These are phyloP conservation scores for Glomeris maerens DNA, from an alignment of 1,140 invertebrate genomes.

Conservation along the genomic window DNA sequence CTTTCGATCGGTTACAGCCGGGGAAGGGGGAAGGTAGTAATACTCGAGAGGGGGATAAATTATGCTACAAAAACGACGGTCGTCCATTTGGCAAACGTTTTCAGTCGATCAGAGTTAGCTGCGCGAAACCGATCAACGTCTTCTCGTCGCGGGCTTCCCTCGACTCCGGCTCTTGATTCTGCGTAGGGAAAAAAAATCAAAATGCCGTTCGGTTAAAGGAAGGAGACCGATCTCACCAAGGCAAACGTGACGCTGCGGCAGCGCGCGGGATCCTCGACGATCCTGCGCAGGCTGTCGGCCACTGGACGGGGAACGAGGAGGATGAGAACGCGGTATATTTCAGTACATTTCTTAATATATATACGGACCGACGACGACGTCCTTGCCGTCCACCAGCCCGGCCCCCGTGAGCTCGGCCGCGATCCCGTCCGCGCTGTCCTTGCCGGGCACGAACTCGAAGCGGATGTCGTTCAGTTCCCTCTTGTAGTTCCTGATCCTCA, in stretches of 20 bases:
- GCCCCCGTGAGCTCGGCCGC: constrained; percentile 86
- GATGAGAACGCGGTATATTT: neutral
- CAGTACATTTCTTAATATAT: constrained; percentile 8
- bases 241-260: constrained; percentile 72
- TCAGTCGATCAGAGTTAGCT: constrained; percentile 81
- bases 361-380: constrained; percentile 51
- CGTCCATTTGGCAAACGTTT: no score
- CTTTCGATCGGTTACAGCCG: no score
- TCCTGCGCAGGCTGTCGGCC: constrained; percentile 76
- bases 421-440: constrained; percentile 87
- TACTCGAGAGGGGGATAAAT: no score
- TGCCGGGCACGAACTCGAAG: constrained; percentile 83
- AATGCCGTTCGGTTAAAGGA: no score
- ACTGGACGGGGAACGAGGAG: constrained; percentile 37
- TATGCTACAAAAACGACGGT: no score
- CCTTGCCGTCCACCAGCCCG: constrained; percentile 79
- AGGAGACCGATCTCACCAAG: constrained; percentile 57
- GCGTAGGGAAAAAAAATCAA: constrained; percentile 29
- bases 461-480: constrained; percentile 92
- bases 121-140: constrained; percentile 86
- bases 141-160: constrained; percentile 85
- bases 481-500: constrained; percentile 74
- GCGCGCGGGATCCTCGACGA: constrained; percentile 49
- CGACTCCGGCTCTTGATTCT: no score
- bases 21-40: no score